Percentiles rank a stretch among this genome's conserved stretches.
Evolutionary conservation across 2,113 vertebrate genomes (phyloP).

Genomic region (Indri indri): DNA sequence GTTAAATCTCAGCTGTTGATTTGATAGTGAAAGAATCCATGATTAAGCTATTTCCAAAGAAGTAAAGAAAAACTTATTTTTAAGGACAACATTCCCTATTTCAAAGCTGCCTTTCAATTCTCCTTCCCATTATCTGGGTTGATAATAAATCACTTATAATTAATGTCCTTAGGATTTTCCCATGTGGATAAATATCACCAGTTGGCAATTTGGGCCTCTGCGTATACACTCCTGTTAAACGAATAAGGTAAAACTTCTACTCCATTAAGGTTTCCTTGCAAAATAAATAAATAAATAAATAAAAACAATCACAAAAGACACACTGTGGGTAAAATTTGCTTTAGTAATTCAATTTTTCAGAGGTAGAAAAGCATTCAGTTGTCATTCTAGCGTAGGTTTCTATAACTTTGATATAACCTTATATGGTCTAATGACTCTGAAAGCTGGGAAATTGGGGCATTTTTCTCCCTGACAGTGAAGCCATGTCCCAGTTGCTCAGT

Average conservation of each 20-base stretch:
- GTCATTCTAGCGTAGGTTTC: neutral
- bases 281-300: constrained; percentile 15
- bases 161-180: neutral
- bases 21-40: neutral
- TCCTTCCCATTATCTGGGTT: neutral
- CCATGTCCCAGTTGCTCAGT: neutral
- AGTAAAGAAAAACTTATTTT: neutral
- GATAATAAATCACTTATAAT: neutral
- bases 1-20: neutral
- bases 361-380: neutral
- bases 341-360: neutral
- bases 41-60: neutral
- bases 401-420: neutral
- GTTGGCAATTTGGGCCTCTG: neutral
- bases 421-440: neutral
- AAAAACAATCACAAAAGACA: neutral
- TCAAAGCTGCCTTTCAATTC: neutral
- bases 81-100: neutral
- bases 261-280: neutral
- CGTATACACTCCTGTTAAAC: neutral
- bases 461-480: neutral
- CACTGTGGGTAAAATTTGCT: neutral
- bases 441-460: neutral
- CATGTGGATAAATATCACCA: neutral
- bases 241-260: neutral